A percentile compares a stretch with the other conserved stretches of the same genome.
Conservation (phyloP, 2,113 vertebrate species). For the Marcusenius ussheri region DNA sequence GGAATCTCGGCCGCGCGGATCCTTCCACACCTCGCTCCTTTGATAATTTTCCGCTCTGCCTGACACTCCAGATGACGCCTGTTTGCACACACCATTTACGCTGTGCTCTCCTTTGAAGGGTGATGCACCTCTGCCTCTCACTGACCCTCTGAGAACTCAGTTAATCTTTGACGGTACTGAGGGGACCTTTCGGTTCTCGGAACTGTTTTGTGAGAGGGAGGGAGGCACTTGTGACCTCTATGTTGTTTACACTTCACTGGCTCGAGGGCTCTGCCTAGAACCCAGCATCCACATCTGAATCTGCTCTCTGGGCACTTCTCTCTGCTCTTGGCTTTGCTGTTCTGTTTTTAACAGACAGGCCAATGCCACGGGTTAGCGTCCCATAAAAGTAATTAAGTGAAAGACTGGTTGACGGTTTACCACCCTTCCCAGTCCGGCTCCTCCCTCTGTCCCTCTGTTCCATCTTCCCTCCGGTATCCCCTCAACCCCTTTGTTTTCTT, state of each 20-base stretch:
- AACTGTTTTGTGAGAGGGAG: slow-evolving; percentile 17
- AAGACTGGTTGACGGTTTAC: background rate
- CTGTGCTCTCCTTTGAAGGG: slow-evolving; percentile 31
- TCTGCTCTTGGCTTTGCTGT: slow-evolving; percentile 1
- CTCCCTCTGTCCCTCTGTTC: background rate
- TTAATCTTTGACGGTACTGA: slow-evolving; percentile 1
- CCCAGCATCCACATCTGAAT: slow-evolving; percentile 6
- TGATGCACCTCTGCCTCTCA: slow-evolving; percentile 48
- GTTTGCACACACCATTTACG: background rate
- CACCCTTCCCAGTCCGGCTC: too few species aligned
- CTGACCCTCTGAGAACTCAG: slow-evolving; percentile 43
- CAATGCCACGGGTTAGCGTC: background rate
- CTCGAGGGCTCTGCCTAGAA: slow-evolving; percentile 18
- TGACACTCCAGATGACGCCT: background rate
- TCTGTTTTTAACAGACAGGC: background rate
- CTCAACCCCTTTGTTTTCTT: slow-evolving; percentile 27
- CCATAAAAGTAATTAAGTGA: slow-evolving; percentile 2
- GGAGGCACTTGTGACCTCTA: slow-evolving; percentile 36
- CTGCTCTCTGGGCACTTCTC: background rate
- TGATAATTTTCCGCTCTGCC: background rate
- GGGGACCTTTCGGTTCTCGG: background rate
- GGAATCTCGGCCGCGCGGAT: background rate
- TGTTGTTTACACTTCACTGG: slow-evolving; percentile 25
- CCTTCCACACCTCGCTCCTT: background rate
- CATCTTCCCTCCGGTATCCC: background rate